These are phyloP conservation scores for Thalpophila matura DNA, from an alignment of 2,888 invertebrate genomes.

Conservation along the genomic window DNA sequence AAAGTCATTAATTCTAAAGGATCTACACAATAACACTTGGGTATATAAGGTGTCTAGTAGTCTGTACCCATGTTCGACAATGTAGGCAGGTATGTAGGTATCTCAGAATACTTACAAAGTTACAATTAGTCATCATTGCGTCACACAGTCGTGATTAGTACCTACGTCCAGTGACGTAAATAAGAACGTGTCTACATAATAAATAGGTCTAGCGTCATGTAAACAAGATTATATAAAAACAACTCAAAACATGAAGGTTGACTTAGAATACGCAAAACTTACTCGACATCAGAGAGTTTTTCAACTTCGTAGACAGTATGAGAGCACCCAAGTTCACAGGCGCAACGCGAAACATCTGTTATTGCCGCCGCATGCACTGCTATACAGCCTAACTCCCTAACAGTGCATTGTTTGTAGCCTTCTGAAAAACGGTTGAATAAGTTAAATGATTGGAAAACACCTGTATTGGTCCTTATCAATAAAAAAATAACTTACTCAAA, in stretches of 20 bases:
- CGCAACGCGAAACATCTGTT: conserved; percentile 91
- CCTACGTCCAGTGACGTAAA: conserved; percentile 4
- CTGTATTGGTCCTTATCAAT: background rate
- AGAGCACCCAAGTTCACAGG: conserved; percentile 94
- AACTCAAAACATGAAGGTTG: no score
- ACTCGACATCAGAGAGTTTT: conserved; percentile 92
- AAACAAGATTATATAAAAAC: no score
- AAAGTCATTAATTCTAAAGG: no score
- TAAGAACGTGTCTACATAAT: background rate
- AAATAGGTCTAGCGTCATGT: conserved; percentile 10
- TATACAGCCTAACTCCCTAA: conserved; percentile 92
- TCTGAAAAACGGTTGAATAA: conserved; percentile 74
- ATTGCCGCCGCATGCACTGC: conserved; percentile 88
- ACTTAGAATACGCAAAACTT: conserved; percentile 61
- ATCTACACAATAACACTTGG: no score
- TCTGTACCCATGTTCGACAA: no score
- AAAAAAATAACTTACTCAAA: conserved; percentile 83
- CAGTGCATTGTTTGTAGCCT: conserved; percentile 90
- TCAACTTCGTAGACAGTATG: conserved; percentile 95
- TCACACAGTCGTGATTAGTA: background rate
- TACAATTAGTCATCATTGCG: background rate
- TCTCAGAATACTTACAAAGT: background rate
- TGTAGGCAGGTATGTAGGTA: no score
- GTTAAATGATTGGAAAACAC: background rate
- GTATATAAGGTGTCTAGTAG: no score